A percentile compares a stretch with the other conserved stretches of the same genome.
Conservation (phyloP, 1,140 invertebrate species). For the Hyphantria cunea region DNA sequence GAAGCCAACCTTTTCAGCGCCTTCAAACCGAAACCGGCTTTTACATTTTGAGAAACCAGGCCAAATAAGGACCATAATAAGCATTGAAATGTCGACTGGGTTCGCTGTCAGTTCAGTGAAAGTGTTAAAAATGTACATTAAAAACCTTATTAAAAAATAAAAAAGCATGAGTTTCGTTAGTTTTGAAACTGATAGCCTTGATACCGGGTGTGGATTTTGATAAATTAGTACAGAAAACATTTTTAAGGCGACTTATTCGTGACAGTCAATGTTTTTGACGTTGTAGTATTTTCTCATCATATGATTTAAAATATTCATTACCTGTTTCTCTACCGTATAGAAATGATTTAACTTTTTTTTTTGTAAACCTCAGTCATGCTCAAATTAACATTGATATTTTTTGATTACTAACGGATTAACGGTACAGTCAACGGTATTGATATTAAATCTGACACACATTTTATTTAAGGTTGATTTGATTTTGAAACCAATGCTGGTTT, state of each 20-base stretch:
- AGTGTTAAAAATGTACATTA: no score
- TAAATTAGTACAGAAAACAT: background rate
- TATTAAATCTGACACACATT: constrained; percentile 4
- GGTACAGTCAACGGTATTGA: constrained; percentile 17
- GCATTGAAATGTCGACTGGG: no score
- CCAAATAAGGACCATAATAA: no score
- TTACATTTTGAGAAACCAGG: no score
- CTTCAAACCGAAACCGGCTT: no score
- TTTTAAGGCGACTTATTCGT: no score
- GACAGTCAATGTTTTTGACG: no score
- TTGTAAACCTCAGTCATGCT: constrained; percentile 1
- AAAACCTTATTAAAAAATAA: background rate
- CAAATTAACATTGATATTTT: constrained; percentile 1
- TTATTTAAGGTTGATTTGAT: constrained; percentile 1
- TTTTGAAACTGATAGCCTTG: no score
- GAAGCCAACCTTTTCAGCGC: no score
- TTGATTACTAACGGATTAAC: constrained; percentile 17
- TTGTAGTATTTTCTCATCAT: no score
- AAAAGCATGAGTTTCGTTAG: no score
- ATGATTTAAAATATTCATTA: background rate
- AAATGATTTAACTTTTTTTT: background rate
- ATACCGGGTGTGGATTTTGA: background rate
- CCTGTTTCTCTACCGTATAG: background rate
- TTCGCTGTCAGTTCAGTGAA: no score
- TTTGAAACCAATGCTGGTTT: background rate